Percentiles rank a stretch among this genome's conserved stretches.
Conservation (phyloP, 2,888 invertebrate species). For the Elysia crispata region DNA sequence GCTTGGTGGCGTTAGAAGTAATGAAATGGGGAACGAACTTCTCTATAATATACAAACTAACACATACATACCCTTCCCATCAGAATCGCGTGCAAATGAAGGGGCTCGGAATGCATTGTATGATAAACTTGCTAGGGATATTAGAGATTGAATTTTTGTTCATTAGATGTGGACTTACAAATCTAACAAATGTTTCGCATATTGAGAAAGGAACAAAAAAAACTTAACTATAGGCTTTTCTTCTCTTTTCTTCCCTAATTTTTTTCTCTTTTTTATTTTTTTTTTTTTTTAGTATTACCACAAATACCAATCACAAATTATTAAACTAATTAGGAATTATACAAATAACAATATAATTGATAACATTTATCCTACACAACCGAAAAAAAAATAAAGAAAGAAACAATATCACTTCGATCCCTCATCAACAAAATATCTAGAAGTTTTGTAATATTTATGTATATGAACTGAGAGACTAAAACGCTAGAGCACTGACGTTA, state of each 20-base stretch:
- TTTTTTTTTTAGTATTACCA: neutral
- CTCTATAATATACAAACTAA: conserved; percentile 27
- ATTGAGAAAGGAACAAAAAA: too few relatives aligned
- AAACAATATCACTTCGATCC: too few relatives aligned
- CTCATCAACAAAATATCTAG: too few relatives aligned
- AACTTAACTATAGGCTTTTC: too few relatives aligned
- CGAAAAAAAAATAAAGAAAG: too few relatives aligned
- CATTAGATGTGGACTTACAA: too few relatives aligned
- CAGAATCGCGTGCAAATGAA: neutral
- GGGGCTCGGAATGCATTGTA: neutral
- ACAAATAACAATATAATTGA: neutral
- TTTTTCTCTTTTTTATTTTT: neutral
- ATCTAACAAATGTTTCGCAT: too few relatives aligned
- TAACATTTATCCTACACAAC: neutral
- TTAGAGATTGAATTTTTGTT: too few relatives aligned
- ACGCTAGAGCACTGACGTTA: too few relatives aligned
- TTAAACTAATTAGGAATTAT: neutral
- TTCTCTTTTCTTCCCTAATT: too few relatives aligned
- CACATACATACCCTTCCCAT: conserved; percentile 27
- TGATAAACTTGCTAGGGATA: conserved; percentile 32
- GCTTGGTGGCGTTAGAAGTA: conserved; percentile 9
- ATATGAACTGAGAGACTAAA: too few relatives aligned
- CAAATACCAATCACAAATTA: neutral
- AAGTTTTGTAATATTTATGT: too few relatives aligned
- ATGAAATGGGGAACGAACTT: neutral